Percentiles rank a stretch among this genome's conserved stretches.
Conservation (phyloP, 2,113 vertebrate species). For the Megaleporinus macrocephalus region DNA sequence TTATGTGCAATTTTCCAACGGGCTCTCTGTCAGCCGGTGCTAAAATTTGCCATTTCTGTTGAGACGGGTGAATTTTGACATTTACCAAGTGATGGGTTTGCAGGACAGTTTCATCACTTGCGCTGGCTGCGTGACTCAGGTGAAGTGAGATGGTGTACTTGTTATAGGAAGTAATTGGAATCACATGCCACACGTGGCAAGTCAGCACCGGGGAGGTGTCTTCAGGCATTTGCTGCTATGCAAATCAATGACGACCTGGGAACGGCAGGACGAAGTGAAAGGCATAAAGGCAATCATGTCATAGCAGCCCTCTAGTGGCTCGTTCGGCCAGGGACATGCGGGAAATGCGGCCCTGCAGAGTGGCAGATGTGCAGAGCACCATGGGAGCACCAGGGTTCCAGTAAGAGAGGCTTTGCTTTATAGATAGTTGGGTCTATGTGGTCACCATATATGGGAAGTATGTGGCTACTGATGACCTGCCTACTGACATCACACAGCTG, state of each 20-base stretch:
- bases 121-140: not conserved
- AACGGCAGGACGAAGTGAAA: too few relatives aligned
- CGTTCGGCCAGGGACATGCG: too few relatives aligned
- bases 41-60: constrained; percentile 58
- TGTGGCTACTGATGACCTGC: too few relatives aligned
- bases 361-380: too few relatives aligned
- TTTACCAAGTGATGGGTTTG: not conserved
- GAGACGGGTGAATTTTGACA: constrained; percentile 7
- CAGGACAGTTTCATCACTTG: not conserved
- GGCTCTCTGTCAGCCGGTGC: constrained; percentile 61
- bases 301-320: too few relatives aligned
- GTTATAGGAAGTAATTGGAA: not conserved
- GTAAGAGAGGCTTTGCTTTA: too few relatives aligned
- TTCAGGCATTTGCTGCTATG: not conserved
- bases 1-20: constrained; percentile 58
- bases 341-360: too few relatives aligned
- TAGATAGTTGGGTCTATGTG: too few relatives aligned
- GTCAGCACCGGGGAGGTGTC: not conserved
- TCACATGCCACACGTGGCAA: not conserved
- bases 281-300: too few relatives aligned
- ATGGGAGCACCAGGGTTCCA: too few relatives aligned
- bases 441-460: too few relatives aligned
- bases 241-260: not conserved
- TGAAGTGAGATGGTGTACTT: not conserved
- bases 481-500: too few relatives aligned